Evolutionary conservation across 1,140 invertebrate genomes (phyloP), one percentile per base, ranked within the genome.

Genomic region (Brachionus angularis): DNA sequence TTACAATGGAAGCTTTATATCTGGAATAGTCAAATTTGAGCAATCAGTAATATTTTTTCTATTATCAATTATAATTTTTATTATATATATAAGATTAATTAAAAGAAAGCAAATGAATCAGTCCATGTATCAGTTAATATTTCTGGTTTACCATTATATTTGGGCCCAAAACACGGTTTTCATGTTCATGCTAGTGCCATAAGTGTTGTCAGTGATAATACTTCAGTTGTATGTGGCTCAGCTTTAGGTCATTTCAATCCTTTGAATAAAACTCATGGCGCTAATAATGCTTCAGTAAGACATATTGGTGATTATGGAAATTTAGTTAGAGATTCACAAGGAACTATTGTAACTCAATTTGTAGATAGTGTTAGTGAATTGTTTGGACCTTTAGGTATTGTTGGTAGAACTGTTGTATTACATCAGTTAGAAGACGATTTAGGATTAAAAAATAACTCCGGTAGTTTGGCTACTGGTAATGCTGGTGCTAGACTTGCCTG

Each of bases 381-480:
- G 12, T 80, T 82, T 62, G 92, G 93, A 29, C 80, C 84, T 29
- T 82, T 89, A 74, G 91, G 85, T 1, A 75, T 79, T n/a, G 71
- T 80, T 53, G 78, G 79, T 14, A 76, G 78, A 50, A 74, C 76
- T 5, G 49, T 79, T 16, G 78, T 80, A 34, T 67, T 91, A 12
- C 95, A 98, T 81, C 93, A 89, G 72, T 92, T 93, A 81, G 86
- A 87, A 46, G 96, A 98, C 84, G 96, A 98, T 83, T 84, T 98
- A 49, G 96, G 94, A 5, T 70, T 77, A 36, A 83, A 82, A 69
- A 91, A 91, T 1, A 89, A 96, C 77, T 91, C 96, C 77, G 84
- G 94, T 49, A 96, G 93, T 81, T 89, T 89, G 82, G 90, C 90
- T 10, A 99, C 95, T 58, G 96, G 96, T 29, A 98, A 98, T 83